Evolutionary conservation across 2,797 vertebrate genomes (phyloP).

Genomic region (Clarias pachynema): DNA sequence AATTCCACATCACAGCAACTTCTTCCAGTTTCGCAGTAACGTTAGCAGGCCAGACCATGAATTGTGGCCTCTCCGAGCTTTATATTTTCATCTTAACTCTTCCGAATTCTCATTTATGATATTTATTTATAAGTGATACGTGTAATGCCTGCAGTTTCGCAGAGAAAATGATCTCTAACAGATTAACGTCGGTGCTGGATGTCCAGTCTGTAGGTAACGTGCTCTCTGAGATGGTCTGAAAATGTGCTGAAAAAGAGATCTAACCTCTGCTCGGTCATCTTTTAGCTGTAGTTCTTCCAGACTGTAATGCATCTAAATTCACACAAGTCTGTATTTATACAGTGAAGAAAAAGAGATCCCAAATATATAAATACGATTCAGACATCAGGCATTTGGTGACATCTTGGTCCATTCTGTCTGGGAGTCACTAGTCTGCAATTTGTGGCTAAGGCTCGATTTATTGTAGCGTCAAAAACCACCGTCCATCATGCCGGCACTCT

Average conservation of each 20-base stretch:
- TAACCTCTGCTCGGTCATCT: conserved; percentile 25
- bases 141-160: neutral
- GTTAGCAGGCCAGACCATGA: conserved; percentile 18
- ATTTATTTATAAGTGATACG: neutral
- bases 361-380: conserved; percentile 47
- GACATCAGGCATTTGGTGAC: conserved; percentile 37
- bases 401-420: conserved; percentile 44
- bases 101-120: conserved; percentile 12
- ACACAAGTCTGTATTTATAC: conserved; percentile 19
- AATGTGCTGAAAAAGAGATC: neutral
- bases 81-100: conserved; percentile 10
- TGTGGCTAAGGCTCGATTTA: conserved; percentile 56
- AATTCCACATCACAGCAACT: conserved; percentile 36
- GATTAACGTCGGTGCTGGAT: neutral
- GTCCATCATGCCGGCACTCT: conserved; percentile 56
- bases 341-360: conserved; percentile 13
- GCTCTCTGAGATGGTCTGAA: neutral
- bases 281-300: conserved; percentile 27
- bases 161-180: neutral
- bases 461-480: conserved; percentile 49
- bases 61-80: neutral
- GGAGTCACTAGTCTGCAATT: conserved; percentile 46
- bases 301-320: conserved; percentile 28
- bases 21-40: conserved; percentile 22
- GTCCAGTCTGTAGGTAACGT: neutral